phyloP scores from a whole-genome alignment of 1,140 invertebrate genomes.

The Brachionus calyciflorus region DNA sequence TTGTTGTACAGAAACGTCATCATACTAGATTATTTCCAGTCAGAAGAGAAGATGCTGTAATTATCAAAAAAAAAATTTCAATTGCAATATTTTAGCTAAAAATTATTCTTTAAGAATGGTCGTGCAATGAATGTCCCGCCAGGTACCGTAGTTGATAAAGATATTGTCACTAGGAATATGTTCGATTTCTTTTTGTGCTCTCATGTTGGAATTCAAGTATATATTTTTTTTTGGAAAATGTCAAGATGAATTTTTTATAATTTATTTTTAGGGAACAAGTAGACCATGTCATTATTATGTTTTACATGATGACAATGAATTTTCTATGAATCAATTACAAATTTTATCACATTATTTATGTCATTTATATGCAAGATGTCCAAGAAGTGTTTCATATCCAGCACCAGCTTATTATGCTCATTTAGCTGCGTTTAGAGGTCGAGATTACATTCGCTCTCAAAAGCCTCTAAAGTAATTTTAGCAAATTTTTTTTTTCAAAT shows the following conservation, averaged over 20 bases:
- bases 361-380: slow-evolving; percentile 81
- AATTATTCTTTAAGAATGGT: slow-evolving; percentile 82
- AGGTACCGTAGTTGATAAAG: slow-evolving; percentile 96
- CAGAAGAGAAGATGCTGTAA: slow-evolving; percentile 82
- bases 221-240: neutral
- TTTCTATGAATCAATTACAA: slow-evolving; percentile 36
- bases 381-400: slow-evolving; percentile 81
- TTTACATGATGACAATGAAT: slow-evolving; percentile 35
- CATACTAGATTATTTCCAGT: slow-evolving; percentile 96
- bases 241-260: neutral
- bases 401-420: slow-evolving; percentile 91
- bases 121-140: slow-evolving; percentile 98
- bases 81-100: neutral
- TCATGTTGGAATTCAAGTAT: slow-evolving; percentile 97
- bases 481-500: neutral
- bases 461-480: neutral
- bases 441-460: slow-evolving; percentile 48
- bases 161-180: slow-evolving; percentile 98
- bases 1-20: slow-evolving; percentile 96
- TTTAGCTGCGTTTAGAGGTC: slow-evolving; percentile 75
- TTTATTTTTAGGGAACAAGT: slow-evolving; percentile 17
- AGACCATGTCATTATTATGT: slow-evolving; percentile 44
- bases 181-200: slow-evolving; percentile 99
- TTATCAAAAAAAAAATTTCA: neutral
- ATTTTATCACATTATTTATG: slow-evolving; percentile 77